A percentile compares a stretch with the other conserved stretches of the same genome.
These are phyloP conservation scores for Odontomachus brunneus DNA, from an alignment of 1,140 invertebrate species.

Conservation along the genomic window DNA sequence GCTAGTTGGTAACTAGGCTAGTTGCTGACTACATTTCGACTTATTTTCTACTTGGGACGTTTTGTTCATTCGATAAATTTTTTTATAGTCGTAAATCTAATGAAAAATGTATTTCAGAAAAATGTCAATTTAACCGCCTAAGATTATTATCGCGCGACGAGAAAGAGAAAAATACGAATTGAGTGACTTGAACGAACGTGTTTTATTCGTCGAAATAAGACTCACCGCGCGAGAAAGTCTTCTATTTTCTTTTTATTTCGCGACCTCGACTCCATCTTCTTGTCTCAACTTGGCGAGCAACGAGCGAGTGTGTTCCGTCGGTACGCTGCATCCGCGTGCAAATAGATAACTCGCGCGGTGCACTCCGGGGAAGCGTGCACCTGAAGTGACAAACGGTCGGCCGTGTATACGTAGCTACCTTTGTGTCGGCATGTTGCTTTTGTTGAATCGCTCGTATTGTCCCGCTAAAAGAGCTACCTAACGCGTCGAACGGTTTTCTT, in stretches of 20 bases:
- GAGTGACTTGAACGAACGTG: background rate
- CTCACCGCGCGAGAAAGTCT: background rate
- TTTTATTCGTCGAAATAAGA: background rate
- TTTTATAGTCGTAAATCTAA: no score
- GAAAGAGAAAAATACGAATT: background rate
- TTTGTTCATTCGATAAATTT: no score
- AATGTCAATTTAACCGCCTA: no score
- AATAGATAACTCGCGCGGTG: constrained; percentile 45
- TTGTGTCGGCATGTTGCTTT: constrained; percentile 51
- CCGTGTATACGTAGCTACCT: constrained; percentile 18
- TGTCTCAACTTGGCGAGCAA: constrained; percentile 34
- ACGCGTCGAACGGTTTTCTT: constrained; percentile 39
- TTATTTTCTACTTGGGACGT: no score
- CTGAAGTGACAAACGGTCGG: constrained; percentile 42
- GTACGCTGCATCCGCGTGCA: constrained; percentile 38
- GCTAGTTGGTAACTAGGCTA: no score
- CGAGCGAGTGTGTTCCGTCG: constrained; percentile 9
- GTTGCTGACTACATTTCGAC: no score
- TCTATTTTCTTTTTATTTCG: constrained; percentile 15
- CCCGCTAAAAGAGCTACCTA: constrained; percentile 43
- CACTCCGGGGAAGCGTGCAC: constrained; percentile 12
- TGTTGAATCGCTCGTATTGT: constrained; percentile 66
- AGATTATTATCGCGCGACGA: no score
- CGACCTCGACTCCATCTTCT: constrained; percentile 9
- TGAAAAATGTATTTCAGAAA: no score